Base-by-base conservation (phyloP, 2,113 vertebrate species). In the Chionomys nivalis region DNA sequence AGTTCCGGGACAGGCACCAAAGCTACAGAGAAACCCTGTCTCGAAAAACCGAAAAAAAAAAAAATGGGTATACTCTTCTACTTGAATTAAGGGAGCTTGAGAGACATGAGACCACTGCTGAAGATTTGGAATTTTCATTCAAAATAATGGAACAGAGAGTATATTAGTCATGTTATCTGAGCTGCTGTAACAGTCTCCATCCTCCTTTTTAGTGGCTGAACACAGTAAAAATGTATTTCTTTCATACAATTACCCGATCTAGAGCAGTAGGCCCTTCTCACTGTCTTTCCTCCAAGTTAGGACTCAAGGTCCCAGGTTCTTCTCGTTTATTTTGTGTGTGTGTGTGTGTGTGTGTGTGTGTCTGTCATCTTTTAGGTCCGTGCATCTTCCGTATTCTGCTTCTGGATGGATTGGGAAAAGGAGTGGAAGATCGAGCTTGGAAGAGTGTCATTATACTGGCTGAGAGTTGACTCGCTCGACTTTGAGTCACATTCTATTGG, bases 271-370 rank as follows among this genome's bases (percentile, higher is more conserved):
- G 77, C 47, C 55, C 4, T 73, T 19, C 14, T 89, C 39, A 68
- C 47, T 19, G 33, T 8, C 39, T 97, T 21, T 81, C 52, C 66
- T 96, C 33, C 44, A 92, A 65, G 52, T 26, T 52, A 7, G 76
- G 58, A 93, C 86, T 94, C 76, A 76, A 47, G 19, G 63, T 78
- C 26, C 49, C 61, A 77, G 49, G 58, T 92, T 90, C 88, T 92
- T 85, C 87, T 65, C 13, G 81, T 58, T 58, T 58, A 19, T 85
- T 36, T 75, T 95, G 87, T 49, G 49, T 49, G 49, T 49, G 49
- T 49, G 49, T 49, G 49, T 49, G 49, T 49, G 49, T 49, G 47
- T 49, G 47, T 49, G 47, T 49, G 49, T 49, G 1, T 87, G 49
- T 88, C n/a, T 70, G 78, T 21, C 12, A 23, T 78, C 36, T 36